Evolutionary conservation across 2,888 invertebrate species (phyloP), one percentile per base, ranked within the genome.

Genomic region (Agrotis ipsilon): DNA sequence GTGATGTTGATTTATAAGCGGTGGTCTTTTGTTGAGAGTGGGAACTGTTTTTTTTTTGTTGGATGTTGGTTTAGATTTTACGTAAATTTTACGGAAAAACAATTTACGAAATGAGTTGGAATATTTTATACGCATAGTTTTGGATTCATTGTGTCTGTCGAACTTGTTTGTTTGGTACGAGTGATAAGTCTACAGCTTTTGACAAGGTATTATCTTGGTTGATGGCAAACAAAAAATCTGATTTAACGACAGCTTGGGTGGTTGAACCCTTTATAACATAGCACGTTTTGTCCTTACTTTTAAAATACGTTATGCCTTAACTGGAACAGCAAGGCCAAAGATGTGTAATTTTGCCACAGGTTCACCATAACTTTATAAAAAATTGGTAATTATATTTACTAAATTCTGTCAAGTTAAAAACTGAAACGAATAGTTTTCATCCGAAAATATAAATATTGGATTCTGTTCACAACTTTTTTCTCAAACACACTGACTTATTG

Each of bases 1-100:
- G 9, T 52, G 27, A 51, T 64, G 54, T 64, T 55, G 62, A 72
- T 81, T 63, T 72, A 63, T 65, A 55, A 54, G 32, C 19, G 18
- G 16, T 32, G 24, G 18, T 24, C 24, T 24, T 69, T 76, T 68
- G n/a, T 75, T 48, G 21, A 14, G 16, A 4, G 4, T 27, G 21
- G 6, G 18, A 43, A 21, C 27, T 13, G 3, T 3, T 21, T 27
- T 24, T 24, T 32, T 24, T 52, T 19, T 0, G 7, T 24, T 51
- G 14, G 1, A 43, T 62, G 24, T 4, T 39, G 19, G 14, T 52
- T 27, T 49, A 27, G 32, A 7, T 14, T 32, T 7, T 55, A 14
- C n/a, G 55, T n/a, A 13, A n/a, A 14, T n/a, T 32, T 55, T 55
- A 32, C 32, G n/a, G n/a, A 14, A 32, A 55, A n/a, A n/a, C n/a